phyloP scores from a whole-genome alignment of 64 coral and sea anemone species.

The Trachythela sp. region DNA sequence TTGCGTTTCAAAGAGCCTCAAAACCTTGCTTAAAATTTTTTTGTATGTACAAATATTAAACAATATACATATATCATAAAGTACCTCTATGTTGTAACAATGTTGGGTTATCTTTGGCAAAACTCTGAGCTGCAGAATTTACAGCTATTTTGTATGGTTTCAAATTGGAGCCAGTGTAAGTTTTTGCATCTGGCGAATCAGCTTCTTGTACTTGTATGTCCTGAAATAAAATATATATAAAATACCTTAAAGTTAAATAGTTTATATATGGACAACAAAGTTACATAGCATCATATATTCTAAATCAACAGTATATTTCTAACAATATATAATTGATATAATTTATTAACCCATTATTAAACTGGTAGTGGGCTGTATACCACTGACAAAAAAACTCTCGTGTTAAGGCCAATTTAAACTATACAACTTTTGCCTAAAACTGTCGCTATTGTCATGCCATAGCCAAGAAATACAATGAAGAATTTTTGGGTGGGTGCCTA shows the following conservation, averaged over 20 bases:
- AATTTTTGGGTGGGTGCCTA: not conserved
- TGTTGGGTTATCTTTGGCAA: not conserved
- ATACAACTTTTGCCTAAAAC: too few species aligned
- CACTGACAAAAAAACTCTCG: too few species aligned
- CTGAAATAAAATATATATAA: not conserved
- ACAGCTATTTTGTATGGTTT: conserved; percentile 19
- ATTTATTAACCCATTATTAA: too few species aligned
- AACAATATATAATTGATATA: not conserved
- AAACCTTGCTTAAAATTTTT: not conserved
- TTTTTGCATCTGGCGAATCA: not conserved
- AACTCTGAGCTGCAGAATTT: conserved; percentile 25
- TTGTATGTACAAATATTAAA: not conserved
- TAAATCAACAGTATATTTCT: too few species aligned
- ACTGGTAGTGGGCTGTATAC: too few species aligned
- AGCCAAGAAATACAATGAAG: too few species aligned
- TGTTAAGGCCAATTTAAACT: too few species aligned
- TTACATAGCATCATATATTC: too few species aligned
- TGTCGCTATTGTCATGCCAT: too few species aligned
- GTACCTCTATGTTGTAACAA: conserved; percentile 9
- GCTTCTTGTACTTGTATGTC: not conserved
- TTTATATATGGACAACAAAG: too few species aligned
- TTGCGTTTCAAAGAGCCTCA: too few species aligned
- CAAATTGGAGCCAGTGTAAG: not conserved
- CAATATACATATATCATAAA: not conserved
- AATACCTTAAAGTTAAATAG: too few species aligned